These are phyloP conservation scores for sheep (Ovis aries) DNA, from an alignment of 2,113 vertebrate species.

Conservation along the genomic window ARS-UI_Ramb_v3.0 NC_056072.1:46192501-46193000, in stretches of 20 bases:
- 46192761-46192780: neutral
- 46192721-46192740: neutral
- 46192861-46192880: neutral
- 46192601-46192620: neutral
- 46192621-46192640: neutral
- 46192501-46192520: neutral
- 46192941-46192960: neutral
- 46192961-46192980: neutral
- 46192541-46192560: neutral
- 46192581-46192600: neutral
- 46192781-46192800: neutral
- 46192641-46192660: neutral
- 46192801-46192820: neutral
- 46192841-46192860: neutral
- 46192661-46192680: neutral
- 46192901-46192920: neutral
- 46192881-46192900: neutral
- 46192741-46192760: neutral
- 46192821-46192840: neutral
- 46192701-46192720: neutral
- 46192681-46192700: neutral
- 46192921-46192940: neutral
- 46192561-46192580: neutral
- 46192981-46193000: neutral
- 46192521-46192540: neutral